phyloP scores from a whole-genome alignment of 2,888 invertebrate species.

The Hypena proboscidalis region DNA sequence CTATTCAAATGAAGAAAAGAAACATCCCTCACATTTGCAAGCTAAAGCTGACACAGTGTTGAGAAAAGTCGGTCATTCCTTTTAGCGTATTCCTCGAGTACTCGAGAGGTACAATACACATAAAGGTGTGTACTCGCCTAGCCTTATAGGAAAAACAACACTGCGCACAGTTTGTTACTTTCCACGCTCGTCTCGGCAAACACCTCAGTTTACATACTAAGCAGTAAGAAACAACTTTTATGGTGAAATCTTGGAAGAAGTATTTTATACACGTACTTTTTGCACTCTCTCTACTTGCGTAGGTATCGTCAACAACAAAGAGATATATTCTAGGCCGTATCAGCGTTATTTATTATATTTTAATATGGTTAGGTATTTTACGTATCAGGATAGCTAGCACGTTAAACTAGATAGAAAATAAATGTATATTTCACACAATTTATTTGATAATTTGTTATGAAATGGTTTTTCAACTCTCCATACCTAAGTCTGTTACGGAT shows the following conservation, averaged over 20 bases:
- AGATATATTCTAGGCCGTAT: too few relatives aligned
- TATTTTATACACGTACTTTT: conserved; percentile 25
- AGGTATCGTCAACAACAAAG: too few relatives aligned
- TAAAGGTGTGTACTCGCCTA: conserved; percentile 38
- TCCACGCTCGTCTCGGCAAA: conserved; percentile 42
- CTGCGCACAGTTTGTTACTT: conserved; percentile 50
- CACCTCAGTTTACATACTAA: conserved; percentile 45
- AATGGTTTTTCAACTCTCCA: too few relatives aligned
- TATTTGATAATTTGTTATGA: too few relatives aligned
- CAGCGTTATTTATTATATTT: too few relatives aligned
- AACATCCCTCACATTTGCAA: conserved; percentile 27
- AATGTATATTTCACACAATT: too few relatives aligned
- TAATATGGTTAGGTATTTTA: too few relatives aligned
- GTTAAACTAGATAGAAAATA: too few relatives aligned
- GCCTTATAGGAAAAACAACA: conserved; percentile 53
- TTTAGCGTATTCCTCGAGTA: conserved; percentile 31
- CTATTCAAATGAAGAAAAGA: conserved; percentile 13
- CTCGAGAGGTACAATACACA: conserved; percentile 35
- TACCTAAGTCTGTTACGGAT: too few relatives aligned
- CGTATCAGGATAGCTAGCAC: too few relatives aligned
- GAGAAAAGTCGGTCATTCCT: conserved; percentile 51
- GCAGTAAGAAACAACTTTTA: conserved; percentile 26
- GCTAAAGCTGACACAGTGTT: conserved; percentile 25
- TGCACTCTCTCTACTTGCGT: conserved; percentile 9
- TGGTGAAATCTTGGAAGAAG: conserved; percentile 35